Evolutionary conservation across 1,140 invertebrate genomes (phyloP), one percentile per base, ranked within the genome.

Genomic region (Phymorhynchus buccinoides): DNA sequence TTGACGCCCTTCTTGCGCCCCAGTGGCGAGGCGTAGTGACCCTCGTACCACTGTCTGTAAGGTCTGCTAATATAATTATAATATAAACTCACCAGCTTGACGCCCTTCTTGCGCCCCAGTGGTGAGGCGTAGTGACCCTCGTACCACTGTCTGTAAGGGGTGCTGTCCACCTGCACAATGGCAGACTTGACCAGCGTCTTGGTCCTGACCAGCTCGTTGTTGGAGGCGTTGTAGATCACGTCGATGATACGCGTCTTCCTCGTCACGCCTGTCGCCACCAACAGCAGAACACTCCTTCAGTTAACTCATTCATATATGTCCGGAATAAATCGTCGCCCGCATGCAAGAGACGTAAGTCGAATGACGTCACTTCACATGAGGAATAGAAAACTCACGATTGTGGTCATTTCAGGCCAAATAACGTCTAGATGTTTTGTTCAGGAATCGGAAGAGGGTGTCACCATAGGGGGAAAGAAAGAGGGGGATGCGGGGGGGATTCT

Each of bases 121-220:
- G 98, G 98, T 87, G 97, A 92, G 83, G 97, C 96, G 93, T 99
- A 99, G 93, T 99, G 97, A 80, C 96, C 95, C 94, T 99, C 99
- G 93, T 99, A 99, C 98, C 98, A 99, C 92, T 99, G 98, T 93
- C 98, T 96, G 95, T 99, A 99, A 82, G 99, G 99, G 78, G 98
- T 98, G 62, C 98, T 98, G 95, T 99, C 99, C 93, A 99, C 96
- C 41, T 97, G 96, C 86, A 99, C 97, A 94, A 99, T 99, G 83
- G 97, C 97, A 94, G 99, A 99, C 94, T 99, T 99, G 75, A 99
- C 98, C 89, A 99, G 95, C 39, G 99, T 99, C 94, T 99, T 99
- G 86, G 99, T 99, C 94, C 99, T 96, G 44, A 99, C 98, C 95
- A 99, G 95, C 94, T 99, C 98, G 89, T 95, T 95, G 95, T 99